Percentiles rank a stretch among this genome's conserved stretches.
Conservation (phyloP, 2,113 vertebrate species). For the Zosterops pallidus region DNA sequence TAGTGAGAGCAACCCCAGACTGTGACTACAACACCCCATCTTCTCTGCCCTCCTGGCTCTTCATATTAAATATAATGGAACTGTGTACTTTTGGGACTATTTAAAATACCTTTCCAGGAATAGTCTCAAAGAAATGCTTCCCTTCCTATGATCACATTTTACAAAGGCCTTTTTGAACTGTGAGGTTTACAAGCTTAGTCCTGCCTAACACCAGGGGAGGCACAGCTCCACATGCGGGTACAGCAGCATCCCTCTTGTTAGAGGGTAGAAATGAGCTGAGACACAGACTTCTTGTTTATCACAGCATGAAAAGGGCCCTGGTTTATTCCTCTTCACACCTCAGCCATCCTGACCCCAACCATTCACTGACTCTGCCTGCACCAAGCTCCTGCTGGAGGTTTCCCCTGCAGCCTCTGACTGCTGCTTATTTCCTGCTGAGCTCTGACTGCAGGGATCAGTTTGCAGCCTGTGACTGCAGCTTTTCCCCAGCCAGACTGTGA, state of each 20-base stretch:
- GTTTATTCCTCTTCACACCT: neutral
- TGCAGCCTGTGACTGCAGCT: neutral
- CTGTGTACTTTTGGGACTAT: neutral
- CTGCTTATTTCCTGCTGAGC: neutral
- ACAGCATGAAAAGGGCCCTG: neutral
- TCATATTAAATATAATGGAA: neutral
- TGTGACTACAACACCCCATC: neutral
- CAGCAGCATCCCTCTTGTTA: neutral
- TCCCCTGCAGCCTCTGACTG: neutral
- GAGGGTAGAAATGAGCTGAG: neutral
- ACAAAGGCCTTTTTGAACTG: neutral
- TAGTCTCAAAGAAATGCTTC: neutral
- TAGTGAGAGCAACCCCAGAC: neutral
- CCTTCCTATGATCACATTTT: neutral
- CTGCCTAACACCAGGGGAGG: neutral
- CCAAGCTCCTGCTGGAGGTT: neutral
- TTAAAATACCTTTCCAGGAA: neutral
- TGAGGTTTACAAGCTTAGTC: neutral
- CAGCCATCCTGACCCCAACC: neutral
- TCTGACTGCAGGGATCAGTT: neutral
- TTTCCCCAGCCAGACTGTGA: neutral
- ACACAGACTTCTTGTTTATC: neutral
- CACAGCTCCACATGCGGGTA: neutral
- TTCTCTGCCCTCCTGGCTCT: neutral
- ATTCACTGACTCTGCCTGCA: neutral